phyloP scores from a whole-genome alignment of 2,113 vertebrate genomes.

The Paradisaea rubra region DNA sequence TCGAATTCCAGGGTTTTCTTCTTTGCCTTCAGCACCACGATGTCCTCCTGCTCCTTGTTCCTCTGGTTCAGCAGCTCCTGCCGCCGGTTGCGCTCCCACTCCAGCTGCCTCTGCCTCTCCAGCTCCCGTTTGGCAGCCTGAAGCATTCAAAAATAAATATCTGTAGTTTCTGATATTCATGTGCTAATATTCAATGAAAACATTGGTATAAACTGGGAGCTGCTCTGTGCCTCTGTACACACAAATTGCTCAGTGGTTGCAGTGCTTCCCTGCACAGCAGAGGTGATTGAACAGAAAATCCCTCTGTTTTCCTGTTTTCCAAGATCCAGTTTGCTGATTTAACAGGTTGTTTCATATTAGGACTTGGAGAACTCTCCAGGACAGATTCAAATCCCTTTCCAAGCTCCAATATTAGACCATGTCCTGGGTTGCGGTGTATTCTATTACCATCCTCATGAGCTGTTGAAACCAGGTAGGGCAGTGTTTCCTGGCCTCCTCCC shows the following conservation, averaged over 20 bases:
- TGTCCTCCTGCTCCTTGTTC: conserved; percentile 95
- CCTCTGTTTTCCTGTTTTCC: not conserved
- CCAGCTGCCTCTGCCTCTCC: conserved; percentile 91
- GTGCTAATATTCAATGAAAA: not conserved
- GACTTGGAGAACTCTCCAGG: not conserved
- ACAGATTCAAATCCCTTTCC: not conserved
- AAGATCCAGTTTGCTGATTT: not conserved
- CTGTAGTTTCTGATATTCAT: rapidly evolving
- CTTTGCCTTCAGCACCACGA: conserved; percentile 92
- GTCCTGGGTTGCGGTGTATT: no score
- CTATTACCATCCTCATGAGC: no score
- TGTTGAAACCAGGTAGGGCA: no score
- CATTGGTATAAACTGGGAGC: not conserved
- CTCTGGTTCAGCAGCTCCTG: conserved; percentile 94
- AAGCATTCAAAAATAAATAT: rapidly evolving
- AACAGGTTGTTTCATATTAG: not conserved
- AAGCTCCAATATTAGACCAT: not conserved
- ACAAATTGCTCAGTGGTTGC: not conserved
- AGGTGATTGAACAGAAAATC: not conserved
- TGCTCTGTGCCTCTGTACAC: not conserved
- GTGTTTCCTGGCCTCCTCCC: no score
- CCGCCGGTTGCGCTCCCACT: conserved; percentile 93
- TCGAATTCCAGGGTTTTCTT: conserved; percentile 98
- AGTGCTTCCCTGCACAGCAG: not conserved
- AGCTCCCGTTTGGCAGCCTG: conserved; percentile 94